phyloP scores from a whole-genome alignment of 1,140 invertebrate genomes.

The Leucophenga varia region DNA sequence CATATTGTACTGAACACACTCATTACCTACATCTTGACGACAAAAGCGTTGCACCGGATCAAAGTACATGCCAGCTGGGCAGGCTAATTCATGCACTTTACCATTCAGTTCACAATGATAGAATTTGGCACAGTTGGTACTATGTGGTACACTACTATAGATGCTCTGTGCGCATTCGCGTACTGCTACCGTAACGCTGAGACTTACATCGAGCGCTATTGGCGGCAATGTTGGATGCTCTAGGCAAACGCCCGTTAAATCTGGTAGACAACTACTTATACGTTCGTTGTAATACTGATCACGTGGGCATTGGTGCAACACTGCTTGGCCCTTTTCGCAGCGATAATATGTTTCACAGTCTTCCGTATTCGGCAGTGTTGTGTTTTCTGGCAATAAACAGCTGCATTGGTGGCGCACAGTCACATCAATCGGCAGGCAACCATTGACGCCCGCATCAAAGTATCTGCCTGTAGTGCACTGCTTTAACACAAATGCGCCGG shows the following conservation, averaged over 20 bases:
- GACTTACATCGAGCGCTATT: no score
- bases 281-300: conserved; percentile 25
- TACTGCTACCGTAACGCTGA: no score
- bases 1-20: no score
- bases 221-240: conserved; percentile 15
- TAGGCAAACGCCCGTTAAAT: conserved; percentile 27
- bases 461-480: conserved; percentile 22
- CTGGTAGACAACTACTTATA: conserved; percentile 21
- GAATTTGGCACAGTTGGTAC: conserved; percentile 25
- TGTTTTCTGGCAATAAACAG: conserved; percentile 31
- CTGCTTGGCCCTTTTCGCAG: conserved; percentile 20
- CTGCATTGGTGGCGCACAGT: conserved; percentile 33
- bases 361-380: conserved; percentile 21
- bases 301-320: conserved; percentile 22
- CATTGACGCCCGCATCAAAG: conserved; percentile 12
- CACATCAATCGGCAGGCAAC: conserved; percentile 24
- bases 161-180: conserved; percentile 10
- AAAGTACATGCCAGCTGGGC: conserved; percentile 29
- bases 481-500: conserved; percentile 9
- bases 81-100: conserved; percentile 20
- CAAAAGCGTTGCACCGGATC: conserved; percentile 22
- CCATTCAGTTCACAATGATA: conserved; percentile 14
- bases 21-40: conserved; percentile 9
- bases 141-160: conserved; percentile 17
- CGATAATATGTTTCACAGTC: conserved; percentile 40